phyloP scores from a whole-genome alignment of 2,797 vertebrate species.

The Cheirogaleus major region DNA sequence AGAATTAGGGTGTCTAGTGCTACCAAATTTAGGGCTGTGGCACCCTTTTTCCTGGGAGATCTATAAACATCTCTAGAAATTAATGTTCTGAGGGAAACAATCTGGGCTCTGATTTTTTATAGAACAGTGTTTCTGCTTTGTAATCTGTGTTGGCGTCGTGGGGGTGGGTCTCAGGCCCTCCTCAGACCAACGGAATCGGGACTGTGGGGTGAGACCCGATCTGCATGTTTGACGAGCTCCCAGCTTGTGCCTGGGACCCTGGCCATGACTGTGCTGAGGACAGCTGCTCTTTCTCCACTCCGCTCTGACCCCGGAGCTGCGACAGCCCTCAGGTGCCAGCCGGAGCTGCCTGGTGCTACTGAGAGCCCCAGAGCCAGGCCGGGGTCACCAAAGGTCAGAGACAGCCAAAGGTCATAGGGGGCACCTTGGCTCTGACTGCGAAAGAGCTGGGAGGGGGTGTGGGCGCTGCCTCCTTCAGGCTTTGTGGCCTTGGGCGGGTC shows the following conservation, averaged over 20 bases:
- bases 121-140: not conserved
- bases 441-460: not conserved
- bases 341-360: not conserved
- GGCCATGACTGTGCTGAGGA: not conserved
- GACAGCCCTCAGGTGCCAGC: not conserved
- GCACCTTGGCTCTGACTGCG: not conserved
- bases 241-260: rapidly evolving
- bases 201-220: not conserved
- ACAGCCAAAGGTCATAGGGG: not conserved
- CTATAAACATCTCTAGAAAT: slow-evolving; percentile 8
- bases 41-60: not conserved
- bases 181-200: not conserved
- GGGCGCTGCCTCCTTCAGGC: not conserved
- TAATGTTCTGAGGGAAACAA: not conserved
- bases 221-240: not conserved
- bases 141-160: not conserved
- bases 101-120: not conserved
- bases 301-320: not conserved
- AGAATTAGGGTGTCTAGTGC: not conserved
- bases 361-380: not conserved
- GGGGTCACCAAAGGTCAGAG: not conserved
- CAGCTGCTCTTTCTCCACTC: not conserved
- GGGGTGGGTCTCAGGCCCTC: not conserved
- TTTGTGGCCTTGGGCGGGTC: not conserved
- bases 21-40: not conserved